A percentile compares a stretch with the other conserved stretches of the same genome.
These are phyloP conservation scores for Psilopsiagon aurifrons DNA, from an alignment of 2,113 vertebrate species.

Conservation along the genomic window DNA sequence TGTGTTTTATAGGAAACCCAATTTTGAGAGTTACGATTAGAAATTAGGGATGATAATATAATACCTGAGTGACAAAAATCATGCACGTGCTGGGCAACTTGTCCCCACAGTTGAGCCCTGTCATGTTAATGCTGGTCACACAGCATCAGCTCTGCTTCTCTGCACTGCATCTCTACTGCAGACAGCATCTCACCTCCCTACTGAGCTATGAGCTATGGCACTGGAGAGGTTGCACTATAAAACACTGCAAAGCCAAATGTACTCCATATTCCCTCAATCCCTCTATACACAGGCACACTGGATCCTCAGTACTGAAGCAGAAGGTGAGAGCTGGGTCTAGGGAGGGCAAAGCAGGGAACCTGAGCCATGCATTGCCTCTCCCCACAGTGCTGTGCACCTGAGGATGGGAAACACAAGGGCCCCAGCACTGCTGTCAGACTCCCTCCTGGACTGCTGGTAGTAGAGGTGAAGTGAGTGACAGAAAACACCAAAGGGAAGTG, in stretches of 20 bases:
- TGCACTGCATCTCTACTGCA: neutral
- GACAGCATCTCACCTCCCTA: neutral
- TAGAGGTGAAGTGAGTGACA: neutral
- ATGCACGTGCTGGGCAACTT: neutral
- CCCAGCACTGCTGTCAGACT: neutral
- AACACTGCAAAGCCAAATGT: neutral
- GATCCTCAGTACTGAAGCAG: neutral
- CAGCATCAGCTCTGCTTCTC: neutral
- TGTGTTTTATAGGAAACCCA: neutral
- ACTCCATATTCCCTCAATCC: neutral
- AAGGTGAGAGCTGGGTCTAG: neutral
- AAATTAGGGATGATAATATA: neutral
- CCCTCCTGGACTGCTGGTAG: neutral
- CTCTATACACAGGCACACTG: neutral
- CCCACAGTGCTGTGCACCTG: fast-evolving
- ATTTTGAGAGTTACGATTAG: neutral
- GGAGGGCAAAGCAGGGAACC: fast-evolving
- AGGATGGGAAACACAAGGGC: neutral
- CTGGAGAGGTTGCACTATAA: neutral
- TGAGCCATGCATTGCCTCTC: neutral
- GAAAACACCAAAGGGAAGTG: neutral
- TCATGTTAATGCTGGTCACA: fast-evolving
- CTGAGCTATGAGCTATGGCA: fast-evolving
- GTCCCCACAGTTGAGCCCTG: neutral
- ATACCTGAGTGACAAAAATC: neutral